Evolutionary conservation across 2,888 invertebrate species (phyloP).

Genomic region (Rhingia rostrata): DNA sequence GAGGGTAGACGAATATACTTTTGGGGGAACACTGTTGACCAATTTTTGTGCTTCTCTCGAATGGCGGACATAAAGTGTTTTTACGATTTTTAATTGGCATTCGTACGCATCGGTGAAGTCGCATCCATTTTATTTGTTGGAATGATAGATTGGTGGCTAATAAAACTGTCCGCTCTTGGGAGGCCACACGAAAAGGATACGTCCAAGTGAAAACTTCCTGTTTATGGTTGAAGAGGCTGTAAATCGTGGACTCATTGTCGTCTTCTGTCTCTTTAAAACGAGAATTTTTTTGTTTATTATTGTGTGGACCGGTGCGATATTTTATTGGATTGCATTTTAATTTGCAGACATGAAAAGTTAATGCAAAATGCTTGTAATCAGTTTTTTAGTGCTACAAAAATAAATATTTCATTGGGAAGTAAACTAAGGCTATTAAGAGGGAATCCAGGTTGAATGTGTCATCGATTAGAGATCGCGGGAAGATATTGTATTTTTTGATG

Average conservation of each 20-base stretch:
- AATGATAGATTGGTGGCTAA: constrained; percentile 51
- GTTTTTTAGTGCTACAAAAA: constrained; percentile 47
- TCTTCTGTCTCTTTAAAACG: constrained; percentile 24
- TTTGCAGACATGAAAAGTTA: constrained; percentile 54
- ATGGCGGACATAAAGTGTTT: constrained; percentile 35
- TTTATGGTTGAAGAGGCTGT: constrained; percentile 26
- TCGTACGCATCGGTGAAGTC: constrained; percentile 50
- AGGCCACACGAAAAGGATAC: constrained; percentile 15
- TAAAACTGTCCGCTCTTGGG: constrained; percentile 54
- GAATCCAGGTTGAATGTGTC: constrained; percentile 18
- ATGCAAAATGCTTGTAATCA: constrained; percentile 65
- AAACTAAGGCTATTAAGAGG: constrained; percentile 50
- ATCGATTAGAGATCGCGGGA: constrained; percentile 1
- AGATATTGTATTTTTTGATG: too few relatives aligned
- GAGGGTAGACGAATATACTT: constrained; percentile 1
- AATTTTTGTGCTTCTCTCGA: neutral
- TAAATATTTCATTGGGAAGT: constrained; percentile 47
- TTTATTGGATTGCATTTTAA: constrained; percentile 67
- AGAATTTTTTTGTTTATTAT: constrained; percentile 65
- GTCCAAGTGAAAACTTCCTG: constrained; percentile 46
- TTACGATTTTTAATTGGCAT: constrained; percentile 68
- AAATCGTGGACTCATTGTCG: constrained; percentile 57
- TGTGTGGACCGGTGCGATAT: constrained; percentile 32
- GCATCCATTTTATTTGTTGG: constrained; percentile 63
- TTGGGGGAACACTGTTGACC: constrained; percentile 16